A percentile compares a stretch with the other conserved stretches of the same genome.
Evolutionary conservation across 2,797 vertebrate genomes (phyloP).

Genomic region (Sebastes kiyomatsui): DNA sequence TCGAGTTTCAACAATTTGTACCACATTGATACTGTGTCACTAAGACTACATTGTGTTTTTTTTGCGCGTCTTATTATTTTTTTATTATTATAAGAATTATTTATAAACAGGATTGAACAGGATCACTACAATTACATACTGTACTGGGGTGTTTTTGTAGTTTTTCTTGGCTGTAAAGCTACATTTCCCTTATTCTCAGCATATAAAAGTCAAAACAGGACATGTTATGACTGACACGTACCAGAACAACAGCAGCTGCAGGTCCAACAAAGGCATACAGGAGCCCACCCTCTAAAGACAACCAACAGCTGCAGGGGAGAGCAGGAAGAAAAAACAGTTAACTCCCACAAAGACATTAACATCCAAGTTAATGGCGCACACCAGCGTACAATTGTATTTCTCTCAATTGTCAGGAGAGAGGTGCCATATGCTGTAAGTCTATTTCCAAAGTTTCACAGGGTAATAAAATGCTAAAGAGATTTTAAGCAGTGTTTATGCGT

Average conservation of each 20-base stretch:
- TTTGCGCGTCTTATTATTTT: neutral
- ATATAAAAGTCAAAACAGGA: neutral
- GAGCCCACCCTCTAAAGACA: slow-evolving; percentile 98
- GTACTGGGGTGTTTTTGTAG: neutral
- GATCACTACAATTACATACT: neutral
- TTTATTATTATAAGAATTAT: neutral
- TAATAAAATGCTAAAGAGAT: slow-evolving; percentile 74
- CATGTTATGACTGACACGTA: slow-evolving; percentile 76
- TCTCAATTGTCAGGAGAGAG: slow-evolving; percentile 65
- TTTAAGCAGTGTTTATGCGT: slow-evolving; percentile 81
- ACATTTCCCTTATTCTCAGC: neutral
- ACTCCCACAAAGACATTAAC: slow-evolving; percentile 85
- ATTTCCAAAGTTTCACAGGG: slow-evolving; percentile 69
- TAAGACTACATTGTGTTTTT: neutral
- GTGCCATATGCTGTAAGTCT: slow-evolving; percentile 68
- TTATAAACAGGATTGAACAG: neutral
- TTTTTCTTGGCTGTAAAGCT: neutral
- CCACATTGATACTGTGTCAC: neutral
- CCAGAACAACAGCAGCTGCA: slow-evolving; percentile 98
- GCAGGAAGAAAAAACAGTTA: slow-evolving; percentile 68
- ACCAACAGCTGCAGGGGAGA: slow-evolving; percentile 92
- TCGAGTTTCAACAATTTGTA: neutral
- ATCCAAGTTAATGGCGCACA: slow-evolving; percentile 74
- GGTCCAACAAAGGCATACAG: slow-evolving; percentile 99
- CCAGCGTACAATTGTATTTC: slow-evolving; percentile 64